phyloP scores from a whole-genome alignment of 2,113 vertebrate species.

The Perca fluviatilis region DNA sequence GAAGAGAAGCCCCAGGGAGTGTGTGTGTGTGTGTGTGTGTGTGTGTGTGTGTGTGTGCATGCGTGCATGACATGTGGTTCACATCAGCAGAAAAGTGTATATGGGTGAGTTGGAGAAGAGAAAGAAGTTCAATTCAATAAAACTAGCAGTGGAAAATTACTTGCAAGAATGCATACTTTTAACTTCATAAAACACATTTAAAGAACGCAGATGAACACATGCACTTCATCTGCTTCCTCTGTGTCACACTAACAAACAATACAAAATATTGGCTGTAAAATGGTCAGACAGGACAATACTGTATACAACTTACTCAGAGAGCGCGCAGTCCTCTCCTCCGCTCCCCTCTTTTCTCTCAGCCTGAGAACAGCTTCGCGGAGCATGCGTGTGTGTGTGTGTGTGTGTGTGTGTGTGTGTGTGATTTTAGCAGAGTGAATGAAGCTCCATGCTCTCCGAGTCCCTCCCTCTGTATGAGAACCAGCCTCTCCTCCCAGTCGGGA shows the following conservation, averaged over 20 bases:
- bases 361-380: conserved; percentile 62
- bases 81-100: conserved; percentile 65
- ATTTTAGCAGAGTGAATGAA: conserved; percentile 80
- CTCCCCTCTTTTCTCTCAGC: conserved; percentile 62
- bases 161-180: background rate
- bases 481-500: conserved; percentile 71
- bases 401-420: conserved; percentile 61
- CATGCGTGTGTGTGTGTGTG: conserved; percentile 40
- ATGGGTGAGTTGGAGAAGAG: conserved; percentile 38
- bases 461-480: conserved; percentile 67
- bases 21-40: conserved; percentile 24
- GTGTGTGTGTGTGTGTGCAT: conserved; percentile 29
- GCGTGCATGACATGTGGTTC: conserved; percentile 65
- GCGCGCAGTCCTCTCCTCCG: conserved; percentile 49
- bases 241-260: background rate
- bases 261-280: conserved; percentile 11
- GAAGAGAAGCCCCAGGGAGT: conserved; percentile 45
- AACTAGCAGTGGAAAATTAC: conserved; percentile 23
- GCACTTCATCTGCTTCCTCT: background rate
- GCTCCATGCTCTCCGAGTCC: conserved; percentile 80
- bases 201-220: background rate
- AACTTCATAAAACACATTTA: background rate
- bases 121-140: conserved; percentile 34
- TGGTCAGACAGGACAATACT: background rate
- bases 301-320: conserved; percentile 65